Percentiles rank a stretch among this genome's conserved stretches.
These are phyloP conservation scores for Oscarella lobularis DNA, from an alignment of 37 sponge, comb jelly and placozoan species.

Conservation along the genomic window DNA sequence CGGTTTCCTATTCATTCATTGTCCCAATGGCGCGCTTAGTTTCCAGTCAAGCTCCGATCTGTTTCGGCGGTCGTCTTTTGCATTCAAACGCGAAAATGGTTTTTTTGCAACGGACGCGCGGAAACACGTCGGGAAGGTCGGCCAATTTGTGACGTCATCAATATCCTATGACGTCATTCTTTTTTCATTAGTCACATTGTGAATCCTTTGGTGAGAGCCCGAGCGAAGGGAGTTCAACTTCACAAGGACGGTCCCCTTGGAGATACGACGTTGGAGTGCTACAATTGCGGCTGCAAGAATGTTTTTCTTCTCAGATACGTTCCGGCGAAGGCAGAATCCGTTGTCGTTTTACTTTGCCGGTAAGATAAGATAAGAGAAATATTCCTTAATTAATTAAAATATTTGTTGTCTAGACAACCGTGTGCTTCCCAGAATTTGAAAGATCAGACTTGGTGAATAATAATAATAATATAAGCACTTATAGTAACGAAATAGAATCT, in stretches of 20 bases:
- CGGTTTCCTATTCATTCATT: constrained; percentile 8
- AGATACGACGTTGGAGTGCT: constrained; percentile 93
- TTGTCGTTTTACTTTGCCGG: constrained; percentile 91
- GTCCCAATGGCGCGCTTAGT: constrained; percentile 24
- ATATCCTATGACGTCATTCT: too few relatives aligned
- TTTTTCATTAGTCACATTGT: constrained; percentile 73
- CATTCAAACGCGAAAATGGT: constrained; percentile 85
- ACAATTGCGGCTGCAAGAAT: constrained; percentile 92
- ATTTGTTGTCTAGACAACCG: constrained; percentile 63
- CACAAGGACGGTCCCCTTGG: constrained; percentile 92
- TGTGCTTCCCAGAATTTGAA: constrained; percentile 84
- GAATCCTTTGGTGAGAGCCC: constrained; percentile 82
- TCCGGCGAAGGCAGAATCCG: constrained; percentile 93
- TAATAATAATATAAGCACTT: too few relatives aligned
- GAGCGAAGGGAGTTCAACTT: constrained; percentile 82
- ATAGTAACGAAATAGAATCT: too few relatives aligned
- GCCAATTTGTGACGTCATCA: too few relatives aligned
- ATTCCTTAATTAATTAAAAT: too few relatives aligned
- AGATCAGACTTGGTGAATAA: constrained; percentile 96
- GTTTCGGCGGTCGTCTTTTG: constrained; percentile 86
- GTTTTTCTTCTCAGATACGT: constrained; percentile 93
- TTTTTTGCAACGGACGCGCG: constrained; percentile 96
- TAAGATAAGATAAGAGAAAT: too few relatives aligned
- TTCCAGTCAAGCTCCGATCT: constrained; percentile 16
- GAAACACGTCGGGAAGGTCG: constrained; percentile 73